Base-by-base conservation (phyloP, 1,140 invertebrate genomes). In the Oryctes rhinoceros region DNA sequence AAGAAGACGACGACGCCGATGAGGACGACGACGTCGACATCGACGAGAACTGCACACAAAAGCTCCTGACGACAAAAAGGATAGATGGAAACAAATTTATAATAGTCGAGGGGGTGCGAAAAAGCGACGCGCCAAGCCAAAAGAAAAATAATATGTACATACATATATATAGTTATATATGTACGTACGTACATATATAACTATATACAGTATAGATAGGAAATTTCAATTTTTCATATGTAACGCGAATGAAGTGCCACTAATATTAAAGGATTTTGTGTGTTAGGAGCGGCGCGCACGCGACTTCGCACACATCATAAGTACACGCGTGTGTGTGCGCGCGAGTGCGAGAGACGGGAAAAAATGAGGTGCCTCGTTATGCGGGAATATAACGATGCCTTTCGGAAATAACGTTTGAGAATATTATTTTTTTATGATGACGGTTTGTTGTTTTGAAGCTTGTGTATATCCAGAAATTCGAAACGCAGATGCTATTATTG, bases 1-100 rank as follows among this genome's bases (percentile, higher is more conserved):
- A 13, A 18, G 65, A 71, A 71, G 76, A 77, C 18, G 48, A 79
- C 71, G 71, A 71, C 62, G 65, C 62, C 65, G 65, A 78, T 35
- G 20, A 59, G 53, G 53, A 35, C 65, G 65, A 71, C 65, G 35
- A 18, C 53, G 53, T 18, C 53, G 53, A 18, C 53, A 76, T 39
- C 39, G 79, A 79, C 80, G 67, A 76, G 62, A 71, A 74, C 47
- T 76, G 20, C 75, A 76, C 75, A 78, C 77, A 78, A 80, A 81
- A 83, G 81, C 81, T 82, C 67, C 80, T 80, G 83, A 84, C 83
- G 83, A 84, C 81, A 85, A 84, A 83, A 85, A 82, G 82, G 82
- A 84, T 83, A 81, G 85, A 84, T 83, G 83, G 82, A 84, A 85
- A 85, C 85, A 85, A 85, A 85, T 85, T 85, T 85, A 85, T 85